Conservation (phyloP, 2,113 vertebrate species). For the Oryzias javanicus region DNA sequence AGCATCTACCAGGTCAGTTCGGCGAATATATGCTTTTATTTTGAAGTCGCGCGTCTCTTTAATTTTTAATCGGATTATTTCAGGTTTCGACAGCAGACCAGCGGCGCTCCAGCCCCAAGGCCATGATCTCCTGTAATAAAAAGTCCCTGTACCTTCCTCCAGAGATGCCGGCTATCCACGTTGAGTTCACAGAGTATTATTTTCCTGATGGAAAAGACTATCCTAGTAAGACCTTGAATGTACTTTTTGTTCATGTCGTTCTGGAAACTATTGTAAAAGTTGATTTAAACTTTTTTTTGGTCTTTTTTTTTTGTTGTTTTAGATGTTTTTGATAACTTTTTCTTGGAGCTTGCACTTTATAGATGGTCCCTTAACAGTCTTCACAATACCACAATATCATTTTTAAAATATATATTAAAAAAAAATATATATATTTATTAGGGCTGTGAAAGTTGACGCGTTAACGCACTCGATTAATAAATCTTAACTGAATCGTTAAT, state of each 20-base stretch:
- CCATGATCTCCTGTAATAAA: conserved; percentile 98
- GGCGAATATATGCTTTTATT: neutral
- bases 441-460: too few species aligned
- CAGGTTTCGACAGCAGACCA: conserved; percentile 97
- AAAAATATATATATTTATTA: too few species aligned
- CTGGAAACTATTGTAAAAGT: too few species aligned
- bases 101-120: conserved; percentile 90
- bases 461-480: too few species aligned
- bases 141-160: conserved; percentile 94
- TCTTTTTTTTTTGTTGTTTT: too few species aligned
- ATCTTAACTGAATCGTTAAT: too few species aligned
- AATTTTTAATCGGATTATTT: neutral
- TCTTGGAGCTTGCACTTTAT: too few species aligned
- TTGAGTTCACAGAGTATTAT: conserved; percentile 98
- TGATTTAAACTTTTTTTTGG: too few species aligned
- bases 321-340: too few species aligned
- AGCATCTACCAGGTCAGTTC: conserved; percentile 92
- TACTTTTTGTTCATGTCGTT: neutral
- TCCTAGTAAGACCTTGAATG: conserved; percentile 82
- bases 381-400: too few species aligned
- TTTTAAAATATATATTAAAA: too few species aligned
- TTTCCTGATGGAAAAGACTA: conserved; percentile 96
- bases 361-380: too few species aligned
- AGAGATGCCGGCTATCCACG: conserved; percentile 96
- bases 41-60: neutral